Base-by-base conservation (phyloP, 1,140 invertebrate genomes). In the Eriosoma lanigerum region DNA sequence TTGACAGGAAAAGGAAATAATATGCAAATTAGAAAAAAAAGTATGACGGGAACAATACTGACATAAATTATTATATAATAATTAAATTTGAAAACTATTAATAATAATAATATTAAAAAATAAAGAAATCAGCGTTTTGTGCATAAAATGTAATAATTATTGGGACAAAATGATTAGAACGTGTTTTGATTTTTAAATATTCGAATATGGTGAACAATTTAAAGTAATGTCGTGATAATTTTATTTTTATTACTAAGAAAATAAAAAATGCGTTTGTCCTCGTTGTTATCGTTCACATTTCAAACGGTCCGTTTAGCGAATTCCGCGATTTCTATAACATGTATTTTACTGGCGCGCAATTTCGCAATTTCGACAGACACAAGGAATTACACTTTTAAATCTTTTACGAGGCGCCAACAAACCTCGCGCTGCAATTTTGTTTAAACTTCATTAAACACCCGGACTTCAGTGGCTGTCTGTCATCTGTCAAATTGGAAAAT, bases 371-470 rank as follows among this genome's bases (percentile, higher is more conserved):
- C 64, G 21, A 48, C 44, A 68, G 44, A 26, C 21, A 6, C 46
- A 24, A 26, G 15, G 17, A 70, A 70, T 70, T 70, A 70, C 46
- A 70, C 66, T 50, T 70, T 70, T 70, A 70, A 70, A 70, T 70
- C 24, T 29, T 48, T 70, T 50, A 50, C 73, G 38, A 58, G 73
- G 73, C 73, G 73, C 73, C 56, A 58, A 38, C 26, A 76, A 76
- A 76, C 32, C 52, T 26, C 26, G 26, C 2, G 32, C 73, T 9
- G 32, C 73, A 60, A 48, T 78, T 38, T 62, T 48, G 75, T 78
- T 78, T 78, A 62, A 78, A 78, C 56, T 78, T 78, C 75, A 46
- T 78, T 78, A 78, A 62, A 46, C 75, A 48, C 24, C 15, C 32
- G 21, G 62, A 78, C 75, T 62, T 60, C 32, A 19, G 54, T 60